Evolutionary conservation across 1,140 invertebrate genomes (phyloP), one percentile per base, ranked within the genome.

Genomic region (Andricus grossulariae): DNA sequence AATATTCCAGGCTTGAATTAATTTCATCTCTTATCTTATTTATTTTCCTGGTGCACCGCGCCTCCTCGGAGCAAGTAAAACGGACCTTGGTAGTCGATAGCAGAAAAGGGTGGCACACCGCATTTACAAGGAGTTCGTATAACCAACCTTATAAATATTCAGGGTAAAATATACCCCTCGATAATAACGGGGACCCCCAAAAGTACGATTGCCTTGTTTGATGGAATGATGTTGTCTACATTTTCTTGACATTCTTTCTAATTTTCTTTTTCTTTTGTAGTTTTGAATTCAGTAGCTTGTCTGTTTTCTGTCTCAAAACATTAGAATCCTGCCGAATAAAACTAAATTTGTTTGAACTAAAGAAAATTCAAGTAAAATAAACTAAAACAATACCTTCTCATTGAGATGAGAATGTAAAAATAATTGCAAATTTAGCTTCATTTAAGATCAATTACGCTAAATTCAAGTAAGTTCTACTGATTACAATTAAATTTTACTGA

Each of bases 81-180:
- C 52, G 74, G n/a, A 76, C 55, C 50, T 71, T 66, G 77, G 60
- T 74, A 84, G 75, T 83, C 76, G 82, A 82, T 84, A 84, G 77
- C 76, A 77, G 76, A 73, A 80, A 80, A 75, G 45, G 76, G 71
- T 60, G 77, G 66, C 21, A 50, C 50, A 50, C 51, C 11, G 66
- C 18, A 71, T 13, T 76, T 55, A 74, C 78, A 72, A 81, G 71
- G 52, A 82, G 83, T 80, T 80, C 52, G 73, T 81, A 86, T 81
- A 80, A 77, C 78, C 82, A 74, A 72, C 79, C 82, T 90, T 87
- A 90, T 91, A 87, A 88, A 90, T 91, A 91, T 91, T 91, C 88
- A 90, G 84, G 87, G 89, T 89, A 87, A 90, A 91, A 90, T 91
- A 87, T 90, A 90, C 85, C 86, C 87, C 85, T 89, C 89, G 87